Percentiles rank a stretch among this genome's conserved stretches.
Conservation (phyloP, 2,888 invertebrate species). For the Polydrusus pterygomalis region DNA sequence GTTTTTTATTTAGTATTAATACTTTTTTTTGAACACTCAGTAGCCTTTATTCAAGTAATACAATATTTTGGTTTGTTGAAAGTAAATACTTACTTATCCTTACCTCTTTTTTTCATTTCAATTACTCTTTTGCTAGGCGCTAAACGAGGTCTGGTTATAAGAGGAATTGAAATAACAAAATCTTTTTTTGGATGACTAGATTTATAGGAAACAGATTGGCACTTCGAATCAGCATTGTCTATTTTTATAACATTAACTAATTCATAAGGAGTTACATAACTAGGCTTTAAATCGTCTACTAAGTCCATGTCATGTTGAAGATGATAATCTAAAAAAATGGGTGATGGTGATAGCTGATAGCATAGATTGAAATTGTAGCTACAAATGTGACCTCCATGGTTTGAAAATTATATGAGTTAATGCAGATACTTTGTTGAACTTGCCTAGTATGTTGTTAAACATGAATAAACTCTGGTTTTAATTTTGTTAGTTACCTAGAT, state of each 20-base stretch:
- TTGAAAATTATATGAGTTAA: no score
- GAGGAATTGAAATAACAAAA: conserved; percentile 56
- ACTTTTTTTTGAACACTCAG: no score
- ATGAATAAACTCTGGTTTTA: background rate
- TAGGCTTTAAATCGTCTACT: conserved; percentile 55
- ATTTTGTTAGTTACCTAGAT: background rate
- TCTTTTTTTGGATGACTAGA: conserved; percentile 48
- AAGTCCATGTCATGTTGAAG: conserved; percentile 49
- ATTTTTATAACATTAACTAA: conserved; percentile 62
- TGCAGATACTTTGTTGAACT: no score
- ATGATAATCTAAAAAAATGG: conserved; percentile 43
- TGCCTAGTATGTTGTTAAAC: background rate
- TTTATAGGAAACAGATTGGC: conserved; percentile 61
- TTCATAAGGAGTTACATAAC: conserved; percentile 68
- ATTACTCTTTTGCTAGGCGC: conserved; percentile 55
- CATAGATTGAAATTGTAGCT: background rate
- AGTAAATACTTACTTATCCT: background rate
- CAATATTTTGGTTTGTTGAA: no score
- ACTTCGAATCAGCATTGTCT: conserved; percentile 57
- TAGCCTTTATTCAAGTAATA: no score
- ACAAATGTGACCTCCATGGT: no score
- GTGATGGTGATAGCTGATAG: background rate
- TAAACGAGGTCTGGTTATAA: conserved; percentile 56
- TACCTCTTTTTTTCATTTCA: conserved; percentile 81
- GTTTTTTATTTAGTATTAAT: no score